These are phyloP conservation scores for Leptodactylus fuscus DNA, from an alignment of 2,113 vertebrate species.

Conservation along the genomic window DNA sequence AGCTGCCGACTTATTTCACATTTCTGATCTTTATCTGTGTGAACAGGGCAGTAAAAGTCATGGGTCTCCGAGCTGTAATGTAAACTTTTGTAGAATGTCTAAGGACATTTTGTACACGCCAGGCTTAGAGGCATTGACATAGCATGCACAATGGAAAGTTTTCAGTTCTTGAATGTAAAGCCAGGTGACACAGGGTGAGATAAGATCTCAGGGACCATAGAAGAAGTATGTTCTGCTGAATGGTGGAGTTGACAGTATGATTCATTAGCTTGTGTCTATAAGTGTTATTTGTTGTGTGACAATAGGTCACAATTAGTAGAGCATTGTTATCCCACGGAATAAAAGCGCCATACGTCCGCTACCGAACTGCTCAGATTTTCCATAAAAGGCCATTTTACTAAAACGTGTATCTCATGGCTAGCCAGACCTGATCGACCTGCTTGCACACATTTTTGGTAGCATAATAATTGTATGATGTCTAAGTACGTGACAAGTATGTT, in stretches of 20 bases:
- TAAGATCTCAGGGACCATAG: constrained; percentile 35
- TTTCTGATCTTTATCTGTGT: constrained; percentile 1
- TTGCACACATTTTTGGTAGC: background rate
- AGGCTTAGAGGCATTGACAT: background rate
- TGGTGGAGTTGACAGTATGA: constrained; percentile 28
- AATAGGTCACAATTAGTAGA: constrained; percentile 29
- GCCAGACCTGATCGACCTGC: constrained; percentile 8
- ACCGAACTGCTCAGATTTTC: background rate
- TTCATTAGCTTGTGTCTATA: constrained; percentile 24
- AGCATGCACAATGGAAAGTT: constrained; percentile 31
- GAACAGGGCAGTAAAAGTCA: background rate
- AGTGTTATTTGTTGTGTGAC: constrained; percentile 23
- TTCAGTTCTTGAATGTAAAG: background rate
- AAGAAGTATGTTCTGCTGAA: background rate
- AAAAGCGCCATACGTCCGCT: background rate
- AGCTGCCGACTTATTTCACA: background rate
- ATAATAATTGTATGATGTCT: background rate
- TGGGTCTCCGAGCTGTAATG: background rate
- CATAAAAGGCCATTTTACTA: background rate
- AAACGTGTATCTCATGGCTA: background rate
- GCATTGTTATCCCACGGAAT: background rate
- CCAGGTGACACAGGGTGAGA: constrained; percentile 36
- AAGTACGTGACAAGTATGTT: background rate
- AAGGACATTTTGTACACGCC: background rate
- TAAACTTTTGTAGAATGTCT: background rate